Evolutionary conservation across 1,140 invertebrate species (phyloP), one percentile per base, ranked within the genome.

Genomic region (Daktulosphaira vitifoliae): DNA sequence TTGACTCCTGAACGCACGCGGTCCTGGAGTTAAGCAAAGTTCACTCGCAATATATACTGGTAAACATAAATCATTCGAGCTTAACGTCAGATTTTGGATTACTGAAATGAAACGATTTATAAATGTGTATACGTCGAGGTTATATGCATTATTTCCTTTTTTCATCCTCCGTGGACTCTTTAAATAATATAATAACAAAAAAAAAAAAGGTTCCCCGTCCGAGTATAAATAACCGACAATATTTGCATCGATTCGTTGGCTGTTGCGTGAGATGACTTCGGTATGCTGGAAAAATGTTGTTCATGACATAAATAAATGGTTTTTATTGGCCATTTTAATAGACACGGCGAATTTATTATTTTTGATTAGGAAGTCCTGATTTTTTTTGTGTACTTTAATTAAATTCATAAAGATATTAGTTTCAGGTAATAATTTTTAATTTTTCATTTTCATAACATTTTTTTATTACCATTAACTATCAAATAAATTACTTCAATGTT

Each of bases 101-200:
- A 62, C 56, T 39, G 56, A 62, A 62, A 62, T 62, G 56, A 62
- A 62, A 62, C 56, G 56, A 62, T 62, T 62, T 62, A 62, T 62
- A 62, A 62, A 62, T 62, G 42, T 44, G 26, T 59, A 46, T 22
- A 3, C 15, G 56, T 16, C 23, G 56, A 48, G 56, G 56, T 62
- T 62, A 62, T n/a, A n/a, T 46, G 56, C 56, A 29, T 62, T 62
- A 62, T 62, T 62, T 62, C 56, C 56, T 62, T 62, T 62, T 48
- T 48, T 48, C 51, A 23, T 62, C 23, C 48, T 26, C 23, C 39
- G n/a, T 13, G 42, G 56, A 46, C 56, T 62, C 42, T 62, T 62
- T 62, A 62, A 62, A 62, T 48, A 62, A 62, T 59, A 59, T 29
- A 59, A 59, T 11, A 56, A 16, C 2, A 18, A 44, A 3, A 44